These are phyloP conservation scores for Mormyrus proboscirostris DNA, from an alignment of 2,797 vertebrate genomes.

Conservation along the genomic window DNA sequence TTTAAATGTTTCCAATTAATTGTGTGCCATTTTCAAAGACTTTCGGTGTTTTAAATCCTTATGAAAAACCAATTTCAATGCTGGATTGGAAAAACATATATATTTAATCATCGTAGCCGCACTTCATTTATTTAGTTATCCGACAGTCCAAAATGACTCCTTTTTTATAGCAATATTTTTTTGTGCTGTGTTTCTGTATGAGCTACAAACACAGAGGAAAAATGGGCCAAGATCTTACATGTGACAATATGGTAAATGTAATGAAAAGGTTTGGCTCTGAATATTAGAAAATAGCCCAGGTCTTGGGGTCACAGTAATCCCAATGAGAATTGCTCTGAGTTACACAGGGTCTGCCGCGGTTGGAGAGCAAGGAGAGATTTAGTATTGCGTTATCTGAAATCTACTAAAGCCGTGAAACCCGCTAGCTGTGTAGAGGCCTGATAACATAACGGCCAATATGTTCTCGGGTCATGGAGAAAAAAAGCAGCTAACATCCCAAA, in stretches of 20 bases:
- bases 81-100: not conserved
- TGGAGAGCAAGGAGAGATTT: slow-evolving; percentile 10
- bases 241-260: slow-evolving; percentile 23
- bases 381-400: slow-evolving; percentile 16
- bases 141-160: not conserved
- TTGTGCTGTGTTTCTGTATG: not conserved
- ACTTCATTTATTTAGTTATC: not conserved
- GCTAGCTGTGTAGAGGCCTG: not conserved
- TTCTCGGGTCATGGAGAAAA: slow-evolving; percentile 2
- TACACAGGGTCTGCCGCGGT: not conserved
- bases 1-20: not conserved
- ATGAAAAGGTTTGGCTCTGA: slow-evolving; percentile 22
- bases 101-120: not conserved
- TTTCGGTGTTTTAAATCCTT: not conserved
- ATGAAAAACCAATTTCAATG: not conserved
- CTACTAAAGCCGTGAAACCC: not conserved
- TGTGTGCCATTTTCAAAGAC: not conserved
- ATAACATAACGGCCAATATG: slow-evolving; percentile 1
- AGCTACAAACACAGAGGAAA: not conserved
- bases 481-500: not conserved
- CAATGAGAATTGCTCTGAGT: slow-evolving; percentile 4
- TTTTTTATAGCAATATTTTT: slow-evolving; percentile 4
- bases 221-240: not conserved
- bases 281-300: slow-evolving; percentile 11
- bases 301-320: slow-evolving; percentile 18